Conservation (phyloP, 2,113 vertebrate species). For the Ailuropoda melanoleuca region DNA sequence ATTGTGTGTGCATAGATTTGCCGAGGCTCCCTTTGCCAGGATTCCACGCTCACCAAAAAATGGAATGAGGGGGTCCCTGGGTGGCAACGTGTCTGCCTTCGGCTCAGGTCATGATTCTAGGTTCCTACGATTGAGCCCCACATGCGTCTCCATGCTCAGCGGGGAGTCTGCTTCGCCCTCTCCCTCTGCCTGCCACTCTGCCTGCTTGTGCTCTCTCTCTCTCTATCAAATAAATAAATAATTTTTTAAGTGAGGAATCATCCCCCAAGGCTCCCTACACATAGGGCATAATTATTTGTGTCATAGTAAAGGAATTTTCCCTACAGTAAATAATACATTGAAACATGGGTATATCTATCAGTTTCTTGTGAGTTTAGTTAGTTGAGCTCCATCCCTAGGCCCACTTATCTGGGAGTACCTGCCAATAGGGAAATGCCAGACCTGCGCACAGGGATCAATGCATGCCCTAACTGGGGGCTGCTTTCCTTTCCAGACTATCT, state of each 20-base stretch:
- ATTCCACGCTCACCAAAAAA: neutral
- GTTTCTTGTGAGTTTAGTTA: neutral
- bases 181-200: neutral
- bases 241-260: neutral
- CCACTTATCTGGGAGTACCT: neutral
- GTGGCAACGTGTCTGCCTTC: neutral
- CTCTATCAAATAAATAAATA: neutral
- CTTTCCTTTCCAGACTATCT: neutral
- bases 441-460: neutral
- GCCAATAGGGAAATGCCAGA: neutral
- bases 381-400: neutral
- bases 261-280: neutral
- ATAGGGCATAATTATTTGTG: neutral
- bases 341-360: no score
- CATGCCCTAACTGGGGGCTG: neutral
- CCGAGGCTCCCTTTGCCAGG: neutral
- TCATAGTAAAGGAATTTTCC: neutral
- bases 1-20: accelerated
- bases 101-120: neutral
- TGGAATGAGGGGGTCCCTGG: neutral
- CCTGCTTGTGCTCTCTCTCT: neutral
- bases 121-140: neutral
- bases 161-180: neutral
- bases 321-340: neutral
- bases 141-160: neutral